Base-by-base conservation (phyloP, 1,140 invertebrate species). In the Drosophila simulans region DNA sequence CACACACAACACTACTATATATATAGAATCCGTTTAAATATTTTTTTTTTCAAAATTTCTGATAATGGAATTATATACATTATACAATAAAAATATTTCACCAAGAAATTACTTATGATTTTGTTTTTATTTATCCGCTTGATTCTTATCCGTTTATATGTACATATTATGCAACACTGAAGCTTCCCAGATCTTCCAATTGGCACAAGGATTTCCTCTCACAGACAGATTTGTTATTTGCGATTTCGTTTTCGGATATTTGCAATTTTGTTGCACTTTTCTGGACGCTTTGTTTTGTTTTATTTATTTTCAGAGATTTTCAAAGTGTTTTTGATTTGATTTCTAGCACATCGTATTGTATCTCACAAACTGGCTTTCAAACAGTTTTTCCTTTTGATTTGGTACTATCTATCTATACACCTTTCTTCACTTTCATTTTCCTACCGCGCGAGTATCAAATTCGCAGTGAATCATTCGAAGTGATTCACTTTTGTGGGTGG, bases 31-130 rank as follows among this genome's bases (percentile, higher is more conserved):
- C 65, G 69, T 81, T 84, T 72, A 69, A 75, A 65, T 68, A 83
- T 49, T 66, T 89, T 77, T 77, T 89, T 79, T 66, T 75, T 77
- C 73, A 81, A 90, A 79, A 81, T 81, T 89, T 80, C 78, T 90
- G 72, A 83, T 79, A 81, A 86, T 78, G 58, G 69, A 81, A 81
- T 31, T 31, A 31, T 31, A 31, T 31, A 31, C 31, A 78, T 75
- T 77, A 81, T 71, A 79, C 71, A 90, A 90, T 85, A 90, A 81
- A 79, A 70, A 70, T 90, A 86, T 82, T 86, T 86, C 77, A 88
- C 88, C 79, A 88, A 77, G 52, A 65, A 79, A 52, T 63, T 42
- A 42, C 62, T 55, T 77, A 54, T 57, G 10, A 27, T 49, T 75
- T 75, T 71, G 42, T 84, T 68, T 66, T 81, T 77, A 56, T 80